A percentile compares a stretch with the other conserved stretches of the same genome.
Conservation (phyloP, 1,140 invertebrate species). For the Carposina sasakii region DNA sequence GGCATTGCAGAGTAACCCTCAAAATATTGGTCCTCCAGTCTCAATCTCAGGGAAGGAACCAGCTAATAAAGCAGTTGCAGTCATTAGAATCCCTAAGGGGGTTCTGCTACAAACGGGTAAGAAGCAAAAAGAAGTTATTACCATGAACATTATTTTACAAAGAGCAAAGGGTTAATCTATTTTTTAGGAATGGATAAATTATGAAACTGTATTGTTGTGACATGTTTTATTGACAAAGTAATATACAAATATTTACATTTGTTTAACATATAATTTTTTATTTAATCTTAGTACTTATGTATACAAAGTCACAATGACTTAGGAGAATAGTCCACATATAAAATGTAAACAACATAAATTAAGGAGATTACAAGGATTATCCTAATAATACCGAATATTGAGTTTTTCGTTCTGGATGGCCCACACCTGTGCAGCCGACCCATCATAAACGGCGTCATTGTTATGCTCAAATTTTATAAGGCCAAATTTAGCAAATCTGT, state of each 20-base stretch:
- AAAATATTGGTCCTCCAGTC: too few relatives aligned
- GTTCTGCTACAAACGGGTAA: slow-evolving; percentile 37
- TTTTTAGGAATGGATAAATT: too few relatives aligned
- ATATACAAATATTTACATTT: slow-evolving; percentile 20
- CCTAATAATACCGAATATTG: slow-evolving; percentile 75
- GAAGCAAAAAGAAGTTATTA: slow-evolving; percentile 34
- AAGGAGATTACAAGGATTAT: slow-evolving; percentile 52
- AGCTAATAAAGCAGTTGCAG: slow-evolving; percentile 19
- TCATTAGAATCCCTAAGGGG: slow-evolving; percentile 35
- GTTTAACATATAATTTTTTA: slow-evolving; percentile 14
- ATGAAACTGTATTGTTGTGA: too few relatives aligned
- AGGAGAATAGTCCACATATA: slow-evolving; percentile 61
- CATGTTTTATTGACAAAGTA: slow-evolving; percentile 19
- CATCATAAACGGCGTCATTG: slow-evolving; percentile 64
- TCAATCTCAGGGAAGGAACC: too few relatives aligned
- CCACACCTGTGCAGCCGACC: slow-evolving; percentile 69
- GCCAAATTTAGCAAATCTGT: slow-evolving; percentile 69
- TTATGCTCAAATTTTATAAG: slow-evolving; percentile 71
- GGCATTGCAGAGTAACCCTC: too few relatives aligned
- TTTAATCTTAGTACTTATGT: slow-evolving; percentile 9
- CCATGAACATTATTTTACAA: slow-evolving; percentile 38
- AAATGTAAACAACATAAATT: slow-evolving; percentile 65
- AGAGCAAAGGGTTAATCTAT: slow-evolving; percentile 24
- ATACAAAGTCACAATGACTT: too few relatives aligned
- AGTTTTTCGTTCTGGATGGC: slow-evolving; percentile 70